These are phyloP conservation scores for Typhlomys cinereus DNA, from an alignment of 2,113 vertebrate genomes.

Conservation along the genomic window DNA sequence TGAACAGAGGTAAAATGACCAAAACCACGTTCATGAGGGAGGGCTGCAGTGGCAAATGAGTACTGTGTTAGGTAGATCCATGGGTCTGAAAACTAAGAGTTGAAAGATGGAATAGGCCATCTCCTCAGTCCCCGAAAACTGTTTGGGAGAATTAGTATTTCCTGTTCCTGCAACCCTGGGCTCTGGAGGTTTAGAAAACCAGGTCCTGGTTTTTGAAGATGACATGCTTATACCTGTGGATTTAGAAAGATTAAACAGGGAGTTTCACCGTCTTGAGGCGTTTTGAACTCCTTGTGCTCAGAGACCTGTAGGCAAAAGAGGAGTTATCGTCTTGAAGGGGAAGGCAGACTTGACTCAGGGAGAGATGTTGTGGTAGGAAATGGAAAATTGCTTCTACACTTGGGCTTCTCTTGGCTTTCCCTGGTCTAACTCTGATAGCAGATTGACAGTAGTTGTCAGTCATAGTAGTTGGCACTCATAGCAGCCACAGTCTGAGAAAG, in stretches of 20 bases:
- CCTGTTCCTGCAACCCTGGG: neutral
- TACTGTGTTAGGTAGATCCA: neutral
- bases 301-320: neutral
- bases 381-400: neutral
- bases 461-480: neutral
- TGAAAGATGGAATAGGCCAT: neutral
- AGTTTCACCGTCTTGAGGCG: neutral
- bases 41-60: neutral
- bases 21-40: neutral
- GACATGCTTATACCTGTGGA: neutral
- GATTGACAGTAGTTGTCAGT: too few species aligned
- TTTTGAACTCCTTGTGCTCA: neutral
- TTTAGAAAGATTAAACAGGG: neutral
- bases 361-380: neutral
- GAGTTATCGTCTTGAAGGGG: neutral
- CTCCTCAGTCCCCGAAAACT: neutral
- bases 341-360: neutral
- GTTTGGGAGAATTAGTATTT: neutral
- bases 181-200: neutral
- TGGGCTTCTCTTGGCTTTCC: neutral
- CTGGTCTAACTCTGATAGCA: slow-evolving; percentile 8
- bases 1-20: neutral
- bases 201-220: neutral
- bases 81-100: neutral
- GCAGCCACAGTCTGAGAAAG: neutral